Percentiles rank a stretch among this genome's conserved stretches.
Evolutionary conservation across 1,140 invertebrate species (phyloP).

Genomic region (Branchinecta lynchi): DNA sequence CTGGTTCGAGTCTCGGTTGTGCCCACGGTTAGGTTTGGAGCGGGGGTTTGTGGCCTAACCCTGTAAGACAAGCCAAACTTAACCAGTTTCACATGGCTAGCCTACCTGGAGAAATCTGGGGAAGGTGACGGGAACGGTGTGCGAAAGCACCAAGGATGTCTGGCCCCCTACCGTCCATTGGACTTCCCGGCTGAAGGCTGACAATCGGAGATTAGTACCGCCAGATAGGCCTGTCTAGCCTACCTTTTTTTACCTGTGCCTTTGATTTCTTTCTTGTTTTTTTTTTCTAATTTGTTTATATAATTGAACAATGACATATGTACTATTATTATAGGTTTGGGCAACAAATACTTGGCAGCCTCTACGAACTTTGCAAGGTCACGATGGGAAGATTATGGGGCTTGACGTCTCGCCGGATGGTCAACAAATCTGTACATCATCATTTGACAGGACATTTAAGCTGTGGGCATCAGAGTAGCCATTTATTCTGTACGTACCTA

Average conservation of each 20-base stretch:
- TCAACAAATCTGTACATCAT: constrained; percentile 78
- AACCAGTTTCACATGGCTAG: too few relatives aligned
- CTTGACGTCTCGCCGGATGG: constrained; percentile 73
- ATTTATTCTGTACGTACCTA: neutral
- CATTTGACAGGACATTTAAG: constrained; percentile 95
- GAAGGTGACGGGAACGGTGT: too few relatives aligned
- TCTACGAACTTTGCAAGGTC: constrained; percentile 77
- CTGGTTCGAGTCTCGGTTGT: too few relatives aligned
- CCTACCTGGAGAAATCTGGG: too few relatives aligned
- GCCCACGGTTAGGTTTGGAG: too few relatives aligned
- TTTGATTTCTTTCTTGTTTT: constrained; percentile 18
- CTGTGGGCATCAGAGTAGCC: constrained; percentile 69
- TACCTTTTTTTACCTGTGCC: constrained; percentile 16
- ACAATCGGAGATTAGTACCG: too few relatives aligned
- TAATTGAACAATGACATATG: neutral
- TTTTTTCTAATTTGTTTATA: too few relatives aligned
- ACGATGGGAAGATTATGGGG: constrained; percentile 89
- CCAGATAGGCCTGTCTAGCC: neutral
- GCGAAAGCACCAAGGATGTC: too few relatives aligned
- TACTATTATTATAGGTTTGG: constrained; percentile 50
- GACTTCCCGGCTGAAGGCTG: too few relatives aligned
- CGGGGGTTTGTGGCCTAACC: too few relatives aligned
- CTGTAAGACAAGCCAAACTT: too few relatives aligned
- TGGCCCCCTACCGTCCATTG: too few relatives aligned
- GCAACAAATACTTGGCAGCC: constrained; percentile 91